Conservation (phyloP, 1,140 invertebrate genomes). For the Aphidius ervi region DNA sequence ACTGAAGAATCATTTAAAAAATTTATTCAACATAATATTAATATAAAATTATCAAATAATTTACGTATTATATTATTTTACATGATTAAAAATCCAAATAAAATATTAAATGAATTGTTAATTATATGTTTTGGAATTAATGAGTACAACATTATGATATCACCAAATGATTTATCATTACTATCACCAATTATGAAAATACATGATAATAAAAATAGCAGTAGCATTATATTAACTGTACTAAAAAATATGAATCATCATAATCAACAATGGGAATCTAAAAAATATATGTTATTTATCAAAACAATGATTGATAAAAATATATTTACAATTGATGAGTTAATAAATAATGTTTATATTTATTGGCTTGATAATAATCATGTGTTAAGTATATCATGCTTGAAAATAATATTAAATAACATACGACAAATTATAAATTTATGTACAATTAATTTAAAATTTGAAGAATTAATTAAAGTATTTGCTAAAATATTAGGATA, state of each 20-base stretch:
- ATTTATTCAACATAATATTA: slow-evolving; percentile 34
- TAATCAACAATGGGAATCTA: slow-evolving; percentile 23
- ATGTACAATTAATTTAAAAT: slow-evolving; percentile 17
- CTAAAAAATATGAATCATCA: slow-evolving; percentile 26
- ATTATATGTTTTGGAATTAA: slow-evolving; percentile 35
- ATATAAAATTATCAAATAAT: slow-evolving; percentile 23
- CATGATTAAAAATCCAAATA: slow-evolving; percentile 34
- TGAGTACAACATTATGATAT: slow-evolving; percentile 31
- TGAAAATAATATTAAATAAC: slow-evolving; percentile 25
- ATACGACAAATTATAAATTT: slow-evolving; percentile 19
- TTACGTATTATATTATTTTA: slow-evolving; percentile 34
- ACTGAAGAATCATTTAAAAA: slow-evolving; percentile 31
- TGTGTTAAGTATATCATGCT: slow-evolving; percentile 16
- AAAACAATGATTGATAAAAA: slow-evolving; percentile 17
- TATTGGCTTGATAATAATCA: slow-evolving; percentile 28
- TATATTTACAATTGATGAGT: slow-evolving; percentile 27
- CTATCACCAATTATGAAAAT: slow-evolving; percentile 35
- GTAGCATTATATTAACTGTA: slow-evolving; percentile 15
- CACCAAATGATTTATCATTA: slow-evolving; percentile 31
- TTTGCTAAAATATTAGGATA: slow-evolving; percentile 28
- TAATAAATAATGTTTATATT: slow-evolving; percentile 37
- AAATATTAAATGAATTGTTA: slow-evolving; percentile 34
- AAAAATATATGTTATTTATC: slow-evolving; percentile 32
- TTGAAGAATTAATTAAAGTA: slow-evolving; percentile 15
- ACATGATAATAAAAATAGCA: slow-evolving; percentile 21